Percentiles rank a stretch among this genome's conserved stretches.
phyloP scores from a whole-genome alignment of 2,888 invertebrate genomes.

The Autographa pulchrina region DNA sequence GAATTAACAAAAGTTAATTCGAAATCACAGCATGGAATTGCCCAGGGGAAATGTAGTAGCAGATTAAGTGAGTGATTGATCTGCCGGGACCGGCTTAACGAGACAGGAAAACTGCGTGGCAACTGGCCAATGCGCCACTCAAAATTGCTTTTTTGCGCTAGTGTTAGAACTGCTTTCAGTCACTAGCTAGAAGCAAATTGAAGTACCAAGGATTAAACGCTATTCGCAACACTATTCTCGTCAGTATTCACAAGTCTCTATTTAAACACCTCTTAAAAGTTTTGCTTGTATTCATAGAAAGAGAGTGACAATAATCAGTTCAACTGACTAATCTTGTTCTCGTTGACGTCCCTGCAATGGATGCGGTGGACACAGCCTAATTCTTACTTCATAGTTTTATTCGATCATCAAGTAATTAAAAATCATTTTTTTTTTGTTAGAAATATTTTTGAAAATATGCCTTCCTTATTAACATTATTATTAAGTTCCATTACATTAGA shows the following conservation, averaged over 20 bases:
- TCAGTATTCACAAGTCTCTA: neutral
- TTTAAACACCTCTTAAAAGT: neutral
- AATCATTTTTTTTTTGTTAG: too few species aligned
- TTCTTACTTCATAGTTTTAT: too few species aligned
- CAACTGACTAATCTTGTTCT: neutral
- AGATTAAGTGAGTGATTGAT: slow-evolving; percentile 55
- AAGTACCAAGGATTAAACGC: neutral
- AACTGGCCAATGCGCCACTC: slow-evolving; percentile 36
- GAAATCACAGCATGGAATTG: slow-evolving; percentile 28
- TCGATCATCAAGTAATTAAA: too few species aligned
- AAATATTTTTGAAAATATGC: too few species aligned
- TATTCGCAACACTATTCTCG: neutral
- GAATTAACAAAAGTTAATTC: slow-evolving; percentile 41
- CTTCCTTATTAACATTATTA: neutral
- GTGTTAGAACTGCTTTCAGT: slow-evolving; percentile 19
- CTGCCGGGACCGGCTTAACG: slow-evolving; percentile 20
- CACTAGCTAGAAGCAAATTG: slow-evolving; percentile 15
- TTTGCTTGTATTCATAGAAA: neutral
- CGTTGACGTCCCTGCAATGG: too few species aligned
- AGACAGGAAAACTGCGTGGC: slow-evolving; percentile 40
- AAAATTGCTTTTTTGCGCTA: slow-evolving; percentile 26
- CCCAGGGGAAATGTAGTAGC: slow-evolving; percentile 43
- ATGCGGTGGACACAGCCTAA: too few species aligned
- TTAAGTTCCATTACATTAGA: neutral
- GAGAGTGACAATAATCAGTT: neutral